Evolutionary conservation across 1,140 invertebrate species (phyloP), one percentile per base, ranked within the genome.

Genomic region (Diachasmimorpha longicaudata): DNA sequence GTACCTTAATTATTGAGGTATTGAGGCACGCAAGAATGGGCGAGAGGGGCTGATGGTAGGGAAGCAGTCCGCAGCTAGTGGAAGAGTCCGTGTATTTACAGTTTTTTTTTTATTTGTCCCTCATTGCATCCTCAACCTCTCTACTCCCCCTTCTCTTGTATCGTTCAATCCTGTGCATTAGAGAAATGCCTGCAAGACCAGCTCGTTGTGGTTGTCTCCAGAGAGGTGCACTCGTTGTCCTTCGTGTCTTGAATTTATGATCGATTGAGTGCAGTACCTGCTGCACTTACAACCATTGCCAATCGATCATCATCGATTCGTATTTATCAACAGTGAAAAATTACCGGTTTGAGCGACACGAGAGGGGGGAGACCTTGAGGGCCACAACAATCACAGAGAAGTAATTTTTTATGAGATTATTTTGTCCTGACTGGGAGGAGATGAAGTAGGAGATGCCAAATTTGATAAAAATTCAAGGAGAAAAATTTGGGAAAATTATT

Each of bases 1-100:
- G 76, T 77, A 77, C 36, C 75, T 68, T 75, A 74, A 77, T 79
- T 71, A 75, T 77, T 72, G 74, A 75, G 73, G 70, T 71, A 72
- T 74, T 86, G 81, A 89, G 86, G 86, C 86, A 89, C 86, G 86
- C 87, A 85, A 87, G 81, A 39, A 87, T 85, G 85, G 86, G 85
- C 83, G 85, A 52, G 75, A 70, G 75, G 58, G 48, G 44, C 11
- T 11, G 2, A 2, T 42, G 70, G 31, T 76, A n/a, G 80, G 79
- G 81, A 75, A 83, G 86, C 85, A 87, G 85, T 81, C 82, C 82
- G 84, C 83, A 87, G 85, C 83, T 75, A 85, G 74, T 85, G 85
- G 84, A 86, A 85, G 81, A 84, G 81, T 79, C 82, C 79, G 76
- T 78, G 73, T 39, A 44, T 74, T 63, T 48, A 44, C 19, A 39